Evolutionary conservation across 1,140 invertebrate genomes (phyloP).

Genomic region (Zaprionus tsacasi): DNA sequence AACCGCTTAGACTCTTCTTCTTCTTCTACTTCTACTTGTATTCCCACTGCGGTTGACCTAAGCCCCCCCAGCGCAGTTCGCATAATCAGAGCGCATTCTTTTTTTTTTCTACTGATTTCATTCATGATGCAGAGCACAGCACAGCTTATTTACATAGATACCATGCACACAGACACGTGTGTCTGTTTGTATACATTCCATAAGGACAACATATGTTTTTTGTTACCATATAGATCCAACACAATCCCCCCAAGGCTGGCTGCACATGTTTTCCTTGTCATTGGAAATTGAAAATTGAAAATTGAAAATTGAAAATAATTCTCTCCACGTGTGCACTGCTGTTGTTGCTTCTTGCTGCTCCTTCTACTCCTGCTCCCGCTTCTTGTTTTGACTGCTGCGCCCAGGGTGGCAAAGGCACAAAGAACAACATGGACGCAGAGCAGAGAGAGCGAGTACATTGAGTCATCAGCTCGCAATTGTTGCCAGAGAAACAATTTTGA

Average conservation of each 20-base stretch:
- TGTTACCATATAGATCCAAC: conserved; percentile 9
- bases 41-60: conserved; percentile 48
- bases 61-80: conserved; percentile 26
- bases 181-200: conserved; percentile 11
- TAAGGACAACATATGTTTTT: conserved; percentile 63
- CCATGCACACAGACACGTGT: neutral
- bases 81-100: conserved; percentile 31
- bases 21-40: too few relatives aligned
- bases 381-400: conserved; percentile 61
- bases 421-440: neutral
- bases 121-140: conserved; percentile 37
- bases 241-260: conserved; percentile 28
- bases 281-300: conserved; percentile 5
- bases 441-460: conserved; percentile 47
- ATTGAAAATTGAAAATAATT: neutral
- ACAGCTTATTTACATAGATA: conserved; percentile 36
- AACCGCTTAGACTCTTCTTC: conserved; percentile 39
- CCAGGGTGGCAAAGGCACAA: conserved; percentile 47
- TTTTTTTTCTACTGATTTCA: conserved; percentile 39
- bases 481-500: conserved; percentile 52
- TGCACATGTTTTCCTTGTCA: conserved; percentile 61
- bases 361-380: neutral
- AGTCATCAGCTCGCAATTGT: conserved; percentile 61
- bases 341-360: too few relatives aligned
- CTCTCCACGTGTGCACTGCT: conserved; percentile 45